Evolutionary conservation across 2,888 invertebrate species (phyloP).

Genomic region (Ophonus ardosiacus): DNA sequence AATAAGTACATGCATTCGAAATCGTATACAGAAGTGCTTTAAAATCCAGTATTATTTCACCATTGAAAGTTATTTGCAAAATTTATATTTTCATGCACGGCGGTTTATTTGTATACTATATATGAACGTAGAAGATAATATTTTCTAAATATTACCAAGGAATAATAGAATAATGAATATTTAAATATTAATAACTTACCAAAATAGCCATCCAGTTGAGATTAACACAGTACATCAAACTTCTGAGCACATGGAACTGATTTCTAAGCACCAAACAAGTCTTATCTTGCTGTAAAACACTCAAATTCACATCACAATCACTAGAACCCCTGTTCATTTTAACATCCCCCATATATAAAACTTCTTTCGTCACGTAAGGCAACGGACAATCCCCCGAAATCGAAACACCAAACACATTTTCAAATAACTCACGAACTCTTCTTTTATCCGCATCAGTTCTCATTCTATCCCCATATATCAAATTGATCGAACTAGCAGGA

Average conservation of each 20-base stretch:
- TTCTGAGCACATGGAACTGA: slow-evolving; percentile 85
- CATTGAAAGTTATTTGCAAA: too few species aligned
- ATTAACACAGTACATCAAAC: slow-evolving; percentile 90
- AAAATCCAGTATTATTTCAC: too few species aligned
- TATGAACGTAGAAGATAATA: too few species aligned
- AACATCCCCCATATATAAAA: slow-evolving; percentile 83
- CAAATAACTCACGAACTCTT: slow-evolving; percentile 79
- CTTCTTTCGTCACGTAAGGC: slow-evolving; percentile 79
- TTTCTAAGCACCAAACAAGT: slow-evolving; percentile 76
- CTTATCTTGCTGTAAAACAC: slow-evolving; percentile 71
- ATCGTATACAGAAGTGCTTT: too few species aligned
- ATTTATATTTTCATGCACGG: too few species aligned
- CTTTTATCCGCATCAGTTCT: slow-evolving; percentile 86
- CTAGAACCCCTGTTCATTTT: slow-evolving; percentile 71
- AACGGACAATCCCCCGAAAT: slow-evolving; percentile 79
- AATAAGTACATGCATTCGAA: too few species aligned
- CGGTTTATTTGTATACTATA: too few species aligned
- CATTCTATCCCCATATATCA: slow-evolving; percentile 94
- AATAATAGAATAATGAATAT: too few species aligned
- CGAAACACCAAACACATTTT: slow-evolving; percentile 76
- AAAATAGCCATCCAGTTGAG: slow-evolving; percentile 96
- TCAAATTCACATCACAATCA: slow-evolving; percentile 68
- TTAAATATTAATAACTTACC: slow-evolving; percentile 76
- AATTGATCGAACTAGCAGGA: slow-evolving; percentile 83
- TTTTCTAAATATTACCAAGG: background rate